These are phyloP conservation scores for Protula sp. DNA, from an alignment of 2,888 invertebrate species.

Conservation along the genomic window DNA sequence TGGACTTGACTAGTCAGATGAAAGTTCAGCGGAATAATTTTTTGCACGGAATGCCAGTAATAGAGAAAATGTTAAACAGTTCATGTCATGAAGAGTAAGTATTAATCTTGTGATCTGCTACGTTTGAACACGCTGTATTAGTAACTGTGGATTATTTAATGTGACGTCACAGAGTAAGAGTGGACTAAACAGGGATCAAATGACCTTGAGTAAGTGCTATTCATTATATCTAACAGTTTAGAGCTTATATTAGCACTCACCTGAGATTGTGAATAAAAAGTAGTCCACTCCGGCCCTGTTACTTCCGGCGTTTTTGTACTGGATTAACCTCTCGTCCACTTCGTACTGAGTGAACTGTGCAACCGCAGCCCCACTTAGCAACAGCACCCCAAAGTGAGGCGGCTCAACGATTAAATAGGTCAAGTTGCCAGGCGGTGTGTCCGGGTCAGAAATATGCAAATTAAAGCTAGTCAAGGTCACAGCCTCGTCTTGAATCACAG, in stretches of 20 bases:
- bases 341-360: conserved; percentile 46
- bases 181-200: too few relatives aligned
- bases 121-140: too few relatives aligned
- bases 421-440: conserved; percentile 39
- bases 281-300: conserved; percentile 21
- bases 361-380: conserved; percentile 13
- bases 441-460: conserved; percentile 41
- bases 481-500: conserved; percentile 39
- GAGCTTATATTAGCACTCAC: conserved; percentile 35
- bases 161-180: too few relatives aligned
- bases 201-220: too few relatives aligned
- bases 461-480: conserved; percentile 34
- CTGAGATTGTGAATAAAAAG: conserved; percentile 25
- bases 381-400: conserved; percentile 43
- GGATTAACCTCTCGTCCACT: conserved; percentile 42
- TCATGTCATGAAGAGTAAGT: too few relatives aligned
- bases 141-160: too few relatives aligned
- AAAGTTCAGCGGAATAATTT: too few relatives aligned
- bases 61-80: too few relatives aligned
- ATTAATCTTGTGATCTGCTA: too few relatives aligned
- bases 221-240: too few relatives aligned
- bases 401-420: conserved; percentile 46
- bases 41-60: too few relatives aligned
- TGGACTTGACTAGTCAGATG: too few relatives aligned
- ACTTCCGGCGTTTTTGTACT: conserved; percentile 39